Conservation (phyloP, 2,113 vertebrate species). For the Catharus minimus region DNA sequence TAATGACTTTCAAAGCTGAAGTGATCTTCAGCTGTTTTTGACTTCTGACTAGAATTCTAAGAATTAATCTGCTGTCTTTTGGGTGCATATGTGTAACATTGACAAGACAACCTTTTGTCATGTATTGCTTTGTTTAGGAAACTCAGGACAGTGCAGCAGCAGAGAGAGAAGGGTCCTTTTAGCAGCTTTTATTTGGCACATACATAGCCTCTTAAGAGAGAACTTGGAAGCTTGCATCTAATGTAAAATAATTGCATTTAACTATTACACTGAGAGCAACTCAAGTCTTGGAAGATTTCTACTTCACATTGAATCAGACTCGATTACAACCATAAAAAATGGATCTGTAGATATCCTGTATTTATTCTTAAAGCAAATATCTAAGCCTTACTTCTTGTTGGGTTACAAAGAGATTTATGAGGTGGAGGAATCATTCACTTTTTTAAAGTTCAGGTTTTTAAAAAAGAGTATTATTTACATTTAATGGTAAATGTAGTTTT, state of each 20-base stretch:
- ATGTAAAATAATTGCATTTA: slow-evolving; percentile 31
- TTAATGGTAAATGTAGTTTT: neutral
- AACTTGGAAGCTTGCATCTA: slow-evolving; percentile 17
- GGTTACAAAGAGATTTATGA: neutral
- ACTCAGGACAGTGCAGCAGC: neutral
- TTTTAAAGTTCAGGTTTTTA: neutral
- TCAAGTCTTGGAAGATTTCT: slow-evolving; percentile 19
- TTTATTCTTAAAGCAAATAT: neutral
- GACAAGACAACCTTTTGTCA: neutral
- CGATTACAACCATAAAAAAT: neutral
- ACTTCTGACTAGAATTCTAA: slow-evolving; percentile 1
- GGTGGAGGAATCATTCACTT: neutral
- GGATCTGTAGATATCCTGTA: neutral
- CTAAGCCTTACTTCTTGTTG: neutral
- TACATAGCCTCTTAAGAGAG: neutral
- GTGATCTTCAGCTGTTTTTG: neutral
- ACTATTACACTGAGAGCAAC: neutral
- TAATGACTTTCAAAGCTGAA: neutral
- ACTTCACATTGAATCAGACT: neutral
- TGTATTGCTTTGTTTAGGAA: neutral
- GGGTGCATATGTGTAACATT: neutral
- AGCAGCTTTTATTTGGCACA: neutral
- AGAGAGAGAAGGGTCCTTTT: neutral
- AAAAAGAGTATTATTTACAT: neutral
- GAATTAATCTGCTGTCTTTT: slow-evolving; percentile 6